phyloP scores from a whole-genome alignment of 2,113 vertebrate species.

The Pomatostomus ruficeps region DNA sequence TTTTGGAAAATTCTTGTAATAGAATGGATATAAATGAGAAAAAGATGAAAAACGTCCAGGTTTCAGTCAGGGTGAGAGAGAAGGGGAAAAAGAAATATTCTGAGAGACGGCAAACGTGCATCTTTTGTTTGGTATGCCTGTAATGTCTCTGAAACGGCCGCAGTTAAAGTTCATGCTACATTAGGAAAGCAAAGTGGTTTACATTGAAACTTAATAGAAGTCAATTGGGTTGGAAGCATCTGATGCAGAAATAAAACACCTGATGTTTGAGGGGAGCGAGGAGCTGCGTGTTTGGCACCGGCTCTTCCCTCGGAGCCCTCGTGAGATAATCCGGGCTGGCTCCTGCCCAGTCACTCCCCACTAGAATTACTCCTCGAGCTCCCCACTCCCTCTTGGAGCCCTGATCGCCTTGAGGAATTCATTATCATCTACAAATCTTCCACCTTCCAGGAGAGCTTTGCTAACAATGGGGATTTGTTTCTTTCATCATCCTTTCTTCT shows the following conservation, averaged over 20 bases:
- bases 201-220: conserved; percentile 75
- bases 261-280: conserved; percentile 58
- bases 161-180: conserved; percentile 67
- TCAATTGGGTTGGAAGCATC: conserved; percentile 74
- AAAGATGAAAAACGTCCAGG: background rate
- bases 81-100: background rate
- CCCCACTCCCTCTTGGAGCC: background rate
- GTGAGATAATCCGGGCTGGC: conserved; percentile 68
- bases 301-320: too few species aligned
- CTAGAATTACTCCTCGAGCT: too few species aligned
- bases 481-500: background rate
- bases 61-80: background rate
- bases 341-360: conserved; percentile 62
- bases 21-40: background rate
- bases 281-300: conserved; percentile 64
- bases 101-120: background rate
- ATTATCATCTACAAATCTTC: background rate
- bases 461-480: background rate
- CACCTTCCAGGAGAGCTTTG: background rate
- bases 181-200: conserved; percentile 76
- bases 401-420: background rate
- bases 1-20: background rate
- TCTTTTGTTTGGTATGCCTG: conserved; percentile 30
- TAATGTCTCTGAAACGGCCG: conserved; percentile 58
- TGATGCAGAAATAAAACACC: conserved; percentile 67